Evolutionary conservation across 2,888 invertebrate species (phyloP).

Genomic region (Podotricha telesiphe): DNA sequence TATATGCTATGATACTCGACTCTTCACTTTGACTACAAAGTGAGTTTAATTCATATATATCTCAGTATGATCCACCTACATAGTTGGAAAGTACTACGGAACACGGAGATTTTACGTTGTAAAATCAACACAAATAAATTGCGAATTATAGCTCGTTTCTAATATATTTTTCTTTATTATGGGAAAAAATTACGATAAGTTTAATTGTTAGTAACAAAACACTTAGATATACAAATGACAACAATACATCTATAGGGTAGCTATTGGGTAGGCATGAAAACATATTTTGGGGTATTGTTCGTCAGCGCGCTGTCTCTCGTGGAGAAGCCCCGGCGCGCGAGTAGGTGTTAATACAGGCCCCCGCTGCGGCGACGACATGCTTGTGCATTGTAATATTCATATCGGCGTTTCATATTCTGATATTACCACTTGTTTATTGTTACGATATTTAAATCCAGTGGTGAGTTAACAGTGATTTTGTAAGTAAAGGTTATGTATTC

Average conservation of each 20-base stretch:
- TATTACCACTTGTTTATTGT: slow-evolving; percentile 15
- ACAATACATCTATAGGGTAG: not conserved
- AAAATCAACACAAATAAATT: too few relatives aligned
- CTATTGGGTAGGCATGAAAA: slow-evolving; percentile 2
- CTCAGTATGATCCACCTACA: too few relatives aligned
- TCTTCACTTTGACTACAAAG: too few relatives aligned
- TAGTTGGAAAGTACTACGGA: not conserved
- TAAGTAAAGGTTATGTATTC: not conserved
- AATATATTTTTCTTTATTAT: too few relatives aligned
- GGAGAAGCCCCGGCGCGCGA: slow-evolving; percentile 52
- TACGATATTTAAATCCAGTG: not conserved
- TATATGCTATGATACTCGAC: too few relatives aligned
- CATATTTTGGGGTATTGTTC: slow-evolving; percentile 7
- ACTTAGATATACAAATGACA: not conserved
- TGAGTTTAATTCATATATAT: too few relatives aligned
- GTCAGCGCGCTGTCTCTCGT: not conserved
- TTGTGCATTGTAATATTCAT: slow-evolving; percentile 27
- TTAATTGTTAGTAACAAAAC: not conserved
- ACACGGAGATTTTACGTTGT: too few relatives aligned
- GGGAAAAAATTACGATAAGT: not conserved
- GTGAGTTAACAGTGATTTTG: not conserved
- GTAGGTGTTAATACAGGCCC: slow-evolving; percentile 68
- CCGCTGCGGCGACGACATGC: slow-evolving; percentile 51
- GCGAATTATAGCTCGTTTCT: too few relatives aligned
- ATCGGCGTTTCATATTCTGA: not conserved